Evolutionary conservation across 2,888 invertebrate species (phyloP), one percentile per base, ranked within the genome.

Genomic region (Lacanobia oleracea): DNA sequence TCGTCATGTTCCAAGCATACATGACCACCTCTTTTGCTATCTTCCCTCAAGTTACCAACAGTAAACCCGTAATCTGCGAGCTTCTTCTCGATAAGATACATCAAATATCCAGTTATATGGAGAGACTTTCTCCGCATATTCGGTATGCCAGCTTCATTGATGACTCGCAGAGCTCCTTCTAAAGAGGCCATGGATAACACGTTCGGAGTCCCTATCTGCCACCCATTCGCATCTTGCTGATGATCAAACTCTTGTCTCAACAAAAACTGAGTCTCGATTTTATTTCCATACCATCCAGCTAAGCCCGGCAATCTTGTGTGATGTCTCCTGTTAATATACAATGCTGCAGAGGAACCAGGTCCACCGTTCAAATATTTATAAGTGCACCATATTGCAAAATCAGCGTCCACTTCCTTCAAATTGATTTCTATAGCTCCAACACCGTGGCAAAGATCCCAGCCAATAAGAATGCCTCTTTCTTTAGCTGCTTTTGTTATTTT

Each of bases 361-460:
- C 95, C 95, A 0, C 94, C 95, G 64, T 94, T 95, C 23, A 95
- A 75, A 65, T 95, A 95, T 83, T 95, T 95, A 65, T 95, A 95
- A 4, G 93, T 95, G 69, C 94, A 95, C 95, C 95, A 95, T 8
- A 95, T 85, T 0, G 94, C 95, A 73, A 95, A 95, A 79, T 95
- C 95, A 27, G 90, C 86, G 70, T 94, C 92, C 5, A 94, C n/a
- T 21, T 88, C 81, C 54, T 92, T 92, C 6, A 95, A 80, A 86
- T 95, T 89, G 0, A 94, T 84, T 76, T 94, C 92, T 3, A 95
- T 75, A 3, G 90, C 89, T 0, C 95, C 95, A 10, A 91, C 90
- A 0, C 92, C 94, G 33, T 95, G 95, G 43, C 93, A 91, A 2
- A 95, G 80, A 63, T 95, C 95, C 94, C 94, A 95, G 1, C 95